Conservation (phyloP, 2,888 invertebrate genomes). For the Drosophila prostipennis region DNA sequence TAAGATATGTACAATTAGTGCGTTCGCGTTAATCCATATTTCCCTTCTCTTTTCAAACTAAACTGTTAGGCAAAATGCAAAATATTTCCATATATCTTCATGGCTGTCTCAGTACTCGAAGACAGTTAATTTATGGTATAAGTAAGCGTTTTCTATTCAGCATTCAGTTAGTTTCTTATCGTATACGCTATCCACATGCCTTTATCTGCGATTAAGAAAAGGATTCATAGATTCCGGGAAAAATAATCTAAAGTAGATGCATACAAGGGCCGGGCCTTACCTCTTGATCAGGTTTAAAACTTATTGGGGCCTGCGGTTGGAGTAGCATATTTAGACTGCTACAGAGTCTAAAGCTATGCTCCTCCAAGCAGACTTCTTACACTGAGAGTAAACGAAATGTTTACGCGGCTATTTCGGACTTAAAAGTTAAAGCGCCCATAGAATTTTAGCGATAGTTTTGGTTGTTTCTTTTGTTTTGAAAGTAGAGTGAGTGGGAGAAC, state of each 20-base stretch:
- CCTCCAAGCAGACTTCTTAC: conserved; percentile 28
- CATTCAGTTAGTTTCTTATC: conserved; percentile 57
- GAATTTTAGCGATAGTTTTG: conserved; percentile 51
- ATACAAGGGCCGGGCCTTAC: conserved; percentile 63
- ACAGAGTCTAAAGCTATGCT: conserved; percentile 13
- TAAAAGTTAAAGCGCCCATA: conserved; percentile 82
- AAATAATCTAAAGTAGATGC: conserved; percentile 58
- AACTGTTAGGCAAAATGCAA: conserved; percentile 23
- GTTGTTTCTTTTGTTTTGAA: conserved; percentile 47
- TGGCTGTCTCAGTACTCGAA: not conserved
- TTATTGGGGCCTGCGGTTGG: conserved; percentile 43
- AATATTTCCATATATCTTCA: conserved; percentile 1
- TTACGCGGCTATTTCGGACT: conserved; percentile 83
- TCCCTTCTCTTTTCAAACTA: not conserved
- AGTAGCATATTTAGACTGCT: conserved; percentile 54
- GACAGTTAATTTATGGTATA: conserved; percentile 19
- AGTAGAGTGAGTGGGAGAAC: conserved; percentile 81
- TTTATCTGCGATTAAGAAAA: conserved; percentile 39
- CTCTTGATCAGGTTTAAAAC: conserved; percentile 47
- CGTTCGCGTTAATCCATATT: not conserved
- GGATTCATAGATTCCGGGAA: conserved; percentile 29
- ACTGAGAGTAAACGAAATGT: conserved; percentile 77
- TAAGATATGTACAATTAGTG: not conserved
- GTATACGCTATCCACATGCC: conserved; percentile 58
- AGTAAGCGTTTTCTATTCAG: conserved; percentile 30